Conservation (phyloP, 1,140 invertebrate species). For the Mylabris phalerata region DNA sequence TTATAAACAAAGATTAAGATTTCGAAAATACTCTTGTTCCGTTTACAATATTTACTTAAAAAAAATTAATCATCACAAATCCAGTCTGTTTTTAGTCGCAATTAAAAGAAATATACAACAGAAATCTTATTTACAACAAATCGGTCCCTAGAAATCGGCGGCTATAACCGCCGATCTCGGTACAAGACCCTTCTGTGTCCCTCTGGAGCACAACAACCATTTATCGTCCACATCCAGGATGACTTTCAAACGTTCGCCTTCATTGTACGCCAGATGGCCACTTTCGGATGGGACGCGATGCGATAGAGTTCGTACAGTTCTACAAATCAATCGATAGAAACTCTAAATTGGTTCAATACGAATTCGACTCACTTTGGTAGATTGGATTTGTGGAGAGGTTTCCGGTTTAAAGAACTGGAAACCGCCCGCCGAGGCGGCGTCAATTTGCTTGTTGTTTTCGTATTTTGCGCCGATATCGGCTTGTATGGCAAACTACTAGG, state of each 20-base stretch:
- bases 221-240: conserved; percentile 71
- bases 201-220: conserved; percentile 67
- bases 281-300: conserved; percentile 67
- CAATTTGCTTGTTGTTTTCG: conserved; percentile 43
- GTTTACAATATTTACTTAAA: conserved; percentile 8
- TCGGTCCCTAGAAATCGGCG: conserved; percentile 24
- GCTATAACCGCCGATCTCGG: conserved; percentile 61
- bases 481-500: conserved; percentile 61
- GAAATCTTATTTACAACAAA: conserved; percentile 16
- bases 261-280: conserved; percentile 71
- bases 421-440: conserved; percentile 54
- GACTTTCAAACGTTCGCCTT: conserved; percentile 65
- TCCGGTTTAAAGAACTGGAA: conserved; percentile 49
- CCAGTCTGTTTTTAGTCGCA: conserved; percentile 18
- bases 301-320: conserved; percentile 65
- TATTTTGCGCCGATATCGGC: conserved; percentile 44
- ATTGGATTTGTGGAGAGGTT: conserved; percentile 33
- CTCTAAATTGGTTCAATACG: no score
- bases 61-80: conserved; percentile 28
- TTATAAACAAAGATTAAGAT: not conserved
- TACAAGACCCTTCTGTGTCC: conserved; percentile 71
- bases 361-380: conserved; percentile 43
- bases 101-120: conserved; percentile 16
- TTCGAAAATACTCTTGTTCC: conserved; percentile 1
- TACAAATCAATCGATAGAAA: conserved; percentile 39